phyloP scores from a whole-genome alignment of 2,113 vertebrate genomes.

The Protomyctophum bolini region DNA sequence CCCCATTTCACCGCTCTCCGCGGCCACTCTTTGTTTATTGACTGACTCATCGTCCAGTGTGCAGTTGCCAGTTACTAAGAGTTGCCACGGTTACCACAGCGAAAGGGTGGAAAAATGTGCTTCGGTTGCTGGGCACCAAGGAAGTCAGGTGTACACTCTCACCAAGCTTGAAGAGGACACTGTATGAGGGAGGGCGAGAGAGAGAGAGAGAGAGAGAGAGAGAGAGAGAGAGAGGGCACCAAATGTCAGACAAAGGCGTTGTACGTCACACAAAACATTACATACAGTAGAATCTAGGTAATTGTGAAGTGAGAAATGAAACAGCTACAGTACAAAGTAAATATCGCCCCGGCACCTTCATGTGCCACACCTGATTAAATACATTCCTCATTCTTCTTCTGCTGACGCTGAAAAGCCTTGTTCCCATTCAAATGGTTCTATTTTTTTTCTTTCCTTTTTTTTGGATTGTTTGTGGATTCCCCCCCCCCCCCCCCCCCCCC shows the following conservation, averaged over 20 bases:
- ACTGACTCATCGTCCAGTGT: slow-evolving; percentile 69
- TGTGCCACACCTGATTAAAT: slow-evolving; percentile 79
- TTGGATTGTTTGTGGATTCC: slow-evolving; percentile 66
- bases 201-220: slow-evolving; percentile 39
- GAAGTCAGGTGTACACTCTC: slow-evolving; percentile 83
- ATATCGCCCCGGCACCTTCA: slow-evolving; percentile 51
- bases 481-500: slow-evolving; percentile 29
- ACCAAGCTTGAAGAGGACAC: slow-evolving; percentile 99
- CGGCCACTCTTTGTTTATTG: slow-evolving; percentile 63
- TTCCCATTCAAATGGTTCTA: slow-evolving; percentile 56
- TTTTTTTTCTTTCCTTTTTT: slow-evolving; percentile 41
- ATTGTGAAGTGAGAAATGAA: neutral
- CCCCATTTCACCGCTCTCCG: slow-evolving; percentile 32
- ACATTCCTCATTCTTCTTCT: slow-evolving; percentile 72
- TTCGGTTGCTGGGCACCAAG: slow-evolving; percentile 81
- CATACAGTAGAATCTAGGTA: slow-evolving; percentile 40
- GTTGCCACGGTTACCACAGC: slow-evolving; percentile 73
- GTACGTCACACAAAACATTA: slow-evolving; percentile 40
- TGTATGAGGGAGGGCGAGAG: slow-evolving; percentile 56
- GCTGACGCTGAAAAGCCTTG: slow-evolving; percentile 53
- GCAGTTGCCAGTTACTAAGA: slow-evolving; percentile 68
- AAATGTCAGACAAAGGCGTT: slow-evolving; percentile 34
- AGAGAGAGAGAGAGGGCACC: slow-evolving; percentile 26
- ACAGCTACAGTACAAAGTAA: slow-evolving; percentile 6
- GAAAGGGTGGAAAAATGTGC: slow-evolving; percentile 82